A percentile compares a stretch with the other conserved stretches of the same genome.
phyloP scores from a whole-genome alignment of 1,140 invertebrate species.

The Meloidogyne exigua region DNA sequence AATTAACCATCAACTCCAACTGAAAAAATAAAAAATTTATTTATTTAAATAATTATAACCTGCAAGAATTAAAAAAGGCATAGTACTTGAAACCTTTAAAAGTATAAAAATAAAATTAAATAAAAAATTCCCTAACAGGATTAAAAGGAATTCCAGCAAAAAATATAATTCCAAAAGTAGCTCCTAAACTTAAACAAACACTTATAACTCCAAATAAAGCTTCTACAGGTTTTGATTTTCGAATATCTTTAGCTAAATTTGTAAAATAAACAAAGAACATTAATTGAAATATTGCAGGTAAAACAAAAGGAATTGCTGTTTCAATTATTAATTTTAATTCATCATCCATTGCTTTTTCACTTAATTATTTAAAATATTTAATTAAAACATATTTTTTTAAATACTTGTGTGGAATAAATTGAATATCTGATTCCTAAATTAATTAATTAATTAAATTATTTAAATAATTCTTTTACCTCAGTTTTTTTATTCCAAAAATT shows the following conservation, averaged over 20 bases:
- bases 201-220: slow-evolving; percentile 61
- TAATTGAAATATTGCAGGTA: slow-evolving; percentile 59
- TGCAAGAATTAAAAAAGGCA: slow-evolving; percentile 62
- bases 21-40: not conserved
- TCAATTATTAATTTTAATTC: slow-evolving; percentile 59
- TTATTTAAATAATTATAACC: no score
- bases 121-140: slow-evolving; percentile 30
- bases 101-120: not conserved
- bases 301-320: slow-evolving; percentile 59
- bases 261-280: slow-evolving; percentile 61
- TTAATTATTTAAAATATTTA: slow-evolving; percentile 5
- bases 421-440: slow-evolving; percentile 45
- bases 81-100: slow-evolving; percentile 56
- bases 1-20: not conserved
- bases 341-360: slow-evolving; percentile 63
- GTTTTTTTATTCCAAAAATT: slow-evolving; percentile 57
- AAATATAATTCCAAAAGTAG: slow-evolving; percentile 60
- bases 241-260: slow-evolving; percentile 51
- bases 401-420: slow-evolving; percentile 64
- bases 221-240: slow-evolving; percentile 61
- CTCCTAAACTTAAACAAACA: slow-evolving; percentile 55
- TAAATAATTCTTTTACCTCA: not conserved
- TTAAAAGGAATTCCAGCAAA: slow-evolving; percentile 60
- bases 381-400: not conserved
- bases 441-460: not conserved